Evolutionary conservation across 2,888 invertebrate genomes (phyloP), one percentile per base, ranked within the genome.

Genomic region (Dryadula phaetusa): DNA sequence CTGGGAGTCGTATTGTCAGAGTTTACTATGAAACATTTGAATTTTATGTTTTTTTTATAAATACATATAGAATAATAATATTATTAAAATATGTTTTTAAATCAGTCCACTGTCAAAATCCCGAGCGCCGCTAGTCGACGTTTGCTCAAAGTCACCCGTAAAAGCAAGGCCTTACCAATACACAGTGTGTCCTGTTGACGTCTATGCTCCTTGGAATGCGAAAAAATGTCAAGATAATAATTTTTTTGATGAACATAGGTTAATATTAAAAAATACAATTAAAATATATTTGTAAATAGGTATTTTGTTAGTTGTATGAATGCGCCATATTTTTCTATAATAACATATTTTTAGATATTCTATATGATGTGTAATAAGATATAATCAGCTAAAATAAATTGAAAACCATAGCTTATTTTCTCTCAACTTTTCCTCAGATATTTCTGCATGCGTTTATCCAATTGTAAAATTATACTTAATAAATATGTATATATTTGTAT

Each of bases 101-200:
- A n/a, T n/a, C 65, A 77, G 77, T 63, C 73, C 71, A 2, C 16
- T 68, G 18, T 66, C 67, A 28, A 74, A 75, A 49, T 73, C 79
- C 54, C 76, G 76, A 16, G 63, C 61, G 14, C 74, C 76, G 28
- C 20, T 74, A 46, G 60, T 74, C 61, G 32, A 70, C 32, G 28
- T 16, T 14, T 32, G 10, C 4, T n/a, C 16, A 28, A 42, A 65
- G 73, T 58, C 76, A 44, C 62, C 72, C 2, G 1, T 52, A 32
- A 52, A 16, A 52, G 52, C 52, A 16, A 69, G 73, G 3, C 61
- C 75, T 22, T 79, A 74, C 14, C 74, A 81, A 22, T 82, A 80
- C 74, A 78, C 76, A 44, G 80, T 86, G 14, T 87, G 83, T 75
- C 82, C 78, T n/a, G 81, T 84, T 18, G 75, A 76, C 3, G 42